Evolutionary conservation across 2,113 vertebrate genomes (phyloP), one percentile per base, ranked within the genome.

Genomic region (Petrocephalus microphthalmus): DNA sequence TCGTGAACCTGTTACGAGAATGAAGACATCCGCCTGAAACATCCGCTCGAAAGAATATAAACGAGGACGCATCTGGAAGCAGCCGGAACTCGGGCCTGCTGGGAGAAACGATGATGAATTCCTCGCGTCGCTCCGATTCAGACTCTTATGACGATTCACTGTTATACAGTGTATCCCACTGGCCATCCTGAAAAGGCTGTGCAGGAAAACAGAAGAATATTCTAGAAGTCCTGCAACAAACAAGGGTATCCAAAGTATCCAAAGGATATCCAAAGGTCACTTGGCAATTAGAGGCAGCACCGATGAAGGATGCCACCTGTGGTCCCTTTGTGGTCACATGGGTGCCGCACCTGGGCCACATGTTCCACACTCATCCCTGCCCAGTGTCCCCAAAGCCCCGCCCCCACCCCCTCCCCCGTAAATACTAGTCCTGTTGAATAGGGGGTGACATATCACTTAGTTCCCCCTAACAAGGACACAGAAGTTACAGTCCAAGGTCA

Each of bases 331-430:
- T 97, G 37, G 78, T 97, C 97, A 92, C 97, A 97, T 53, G 97
- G 97, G 90, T 96, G 95, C 81, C 98, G 95, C 82, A 99, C 97
- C 89, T 97, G 96, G 7, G 97, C 97, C 88, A 99, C 98, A 91
- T 99, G 97, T 90, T 99, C 97, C 84, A 97, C 98, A 94, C 96
- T 97, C 97, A 98, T 97, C 56, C 96, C 96, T 57, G 94, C 92
- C 64, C 97, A 0, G 97, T 98, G 89, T 98, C 97, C 25, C 97
- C 97, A 7, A 99, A n/a, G n/a, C n/a, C n/a, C n/a, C n/a, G n/a
- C n/a, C n/a, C n/a, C n/a, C n/a, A n/a, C n/a, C n/a, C 99, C 89
- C 98, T 97, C 93, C 99, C 98, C 84, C 97, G 94, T 25, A 99
- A 91, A 7, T 96, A 96, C 19, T 96, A 97, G 89, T 99, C 97